Conservation (phyloP, 1,140 invertebrate species). For the Riptortus pedestris region DNA sequence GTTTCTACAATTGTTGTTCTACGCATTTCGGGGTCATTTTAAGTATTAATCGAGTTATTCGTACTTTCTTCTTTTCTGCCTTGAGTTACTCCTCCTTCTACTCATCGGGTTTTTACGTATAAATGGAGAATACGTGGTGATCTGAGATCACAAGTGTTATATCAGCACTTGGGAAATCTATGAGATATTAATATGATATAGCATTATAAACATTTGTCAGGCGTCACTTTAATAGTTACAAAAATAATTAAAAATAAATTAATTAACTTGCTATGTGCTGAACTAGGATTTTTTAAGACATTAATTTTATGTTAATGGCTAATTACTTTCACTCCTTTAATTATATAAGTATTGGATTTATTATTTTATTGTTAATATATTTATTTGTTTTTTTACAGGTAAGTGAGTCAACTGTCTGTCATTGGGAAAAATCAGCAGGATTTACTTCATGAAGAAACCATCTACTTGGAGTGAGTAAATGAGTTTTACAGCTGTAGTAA, state of each 20-base stretch:
- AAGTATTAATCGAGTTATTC: no score
- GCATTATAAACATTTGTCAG: neutral
- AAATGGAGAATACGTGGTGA: no score
- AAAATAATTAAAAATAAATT: no score
- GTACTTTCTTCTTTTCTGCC: no score
- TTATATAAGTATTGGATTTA: neutral
- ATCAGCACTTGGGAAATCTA: no score
- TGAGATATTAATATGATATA: no score
- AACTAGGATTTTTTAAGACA: neutral
- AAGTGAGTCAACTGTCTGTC: neutral
- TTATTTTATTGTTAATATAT: neutral
- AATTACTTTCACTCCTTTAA: neutral
- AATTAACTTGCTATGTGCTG: neutral
- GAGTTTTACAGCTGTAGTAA: neutral
- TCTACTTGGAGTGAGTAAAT: neutral
- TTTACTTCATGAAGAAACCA: neutral
- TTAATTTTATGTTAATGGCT: neutral
- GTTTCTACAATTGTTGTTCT: no score
- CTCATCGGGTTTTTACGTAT: no score
- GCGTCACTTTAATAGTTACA: neutral
- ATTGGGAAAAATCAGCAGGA: neutral
- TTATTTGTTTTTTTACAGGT: neutral
- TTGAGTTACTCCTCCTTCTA: no score
- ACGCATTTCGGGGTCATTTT: no score
- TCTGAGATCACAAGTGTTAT: no score